These are phyloP conservation scores for Sinelater perroti DNA, from an alignment of 2,888 invertebrate species.

Conservation along the genomic window DNA sequence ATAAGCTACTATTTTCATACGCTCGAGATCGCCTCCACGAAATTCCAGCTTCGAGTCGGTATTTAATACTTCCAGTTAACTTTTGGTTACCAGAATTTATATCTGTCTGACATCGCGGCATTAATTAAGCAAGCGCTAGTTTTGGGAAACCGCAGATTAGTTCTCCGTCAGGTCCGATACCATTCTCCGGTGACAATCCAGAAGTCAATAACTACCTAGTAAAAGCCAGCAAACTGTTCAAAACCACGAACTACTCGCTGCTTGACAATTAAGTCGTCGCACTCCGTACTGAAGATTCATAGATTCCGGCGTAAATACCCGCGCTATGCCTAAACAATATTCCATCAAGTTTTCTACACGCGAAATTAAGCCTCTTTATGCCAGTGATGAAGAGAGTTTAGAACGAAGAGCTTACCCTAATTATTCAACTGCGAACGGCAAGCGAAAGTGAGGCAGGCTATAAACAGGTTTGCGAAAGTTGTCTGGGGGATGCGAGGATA, in stretches of 20 bases:
- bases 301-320: not conserved
- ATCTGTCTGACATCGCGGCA: slow-evolving; percentile 15
- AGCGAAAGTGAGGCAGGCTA: no score
- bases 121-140: slow-evolving; percentile 27
- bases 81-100: slow-evolving; percentile 6
- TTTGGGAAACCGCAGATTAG: slow-evolving; percentile 27
- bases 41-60: no score
- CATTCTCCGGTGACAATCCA: slow-evolving; percentile 22
- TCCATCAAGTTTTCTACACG: no score
- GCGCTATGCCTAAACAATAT: slow-evolving; percentile 4
- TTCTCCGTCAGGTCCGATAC: slow-evolving; percentile 23
- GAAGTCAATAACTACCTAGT: slow-evolving; percentile 19
- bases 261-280: slow-evolving; percentile 13
- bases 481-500: slow-evolving; percentile 6
- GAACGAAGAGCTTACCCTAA: no score
- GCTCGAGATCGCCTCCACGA: no score
- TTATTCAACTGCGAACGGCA: no score
- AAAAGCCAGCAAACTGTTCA: slow-evolving; percentile 11
- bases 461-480: no score
- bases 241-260: slow-evolving; percentile 3
- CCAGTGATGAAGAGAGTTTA: no score
- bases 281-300: no score
- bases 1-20: not conserved
- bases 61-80: slow-evolving; percentile 7
- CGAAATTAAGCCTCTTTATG: no score